Evolutionary conservation across 1,140 invertebrate species (phyloP).

Genomic region (Eufriesea mexicana): DNA sequence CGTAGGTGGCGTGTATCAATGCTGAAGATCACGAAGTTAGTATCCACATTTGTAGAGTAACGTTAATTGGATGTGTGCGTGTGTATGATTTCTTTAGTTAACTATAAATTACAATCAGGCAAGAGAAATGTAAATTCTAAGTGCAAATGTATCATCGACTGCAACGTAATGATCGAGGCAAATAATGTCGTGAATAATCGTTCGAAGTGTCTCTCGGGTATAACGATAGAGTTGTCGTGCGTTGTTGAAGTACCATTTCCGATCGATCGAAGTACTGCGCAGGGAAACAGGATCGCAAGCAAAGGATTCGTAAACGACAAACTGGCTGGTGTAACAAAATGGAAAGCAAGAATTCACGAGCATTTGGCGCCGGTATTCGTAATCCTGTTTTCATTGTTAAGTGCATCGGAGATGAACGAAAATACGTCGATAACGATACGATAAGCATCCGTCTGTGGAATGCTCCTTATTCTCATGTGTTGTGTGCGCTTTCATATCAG

Average conservation of each 20-base stretch:
- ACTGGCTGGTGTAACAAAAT: not conserved
- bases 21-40: not conserved
- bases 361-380: not conserved
- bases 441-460: not conserved
- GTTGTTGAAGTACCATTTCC: not conserved
- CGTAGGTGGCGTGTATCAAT: conserved; percentile 15
- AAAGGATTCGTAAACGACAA: no score
- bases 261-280: not conserved
- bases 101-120: conserved; percentile 20
- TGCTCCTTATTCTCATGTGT: conserved; percentile 35
- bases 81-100: conserved; percentile 27
- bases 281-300: not conserved
- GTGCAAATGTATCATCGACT: conserved; percentile 1
- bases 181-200: not conserved
- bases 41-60: conserved; percentile 13
- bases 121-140: conserved; percentile 5
- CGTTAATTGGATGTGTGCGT: conserved; percentile 24
- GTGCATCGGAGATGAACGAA: conserved; percentile 23
- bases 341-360: not conserved
- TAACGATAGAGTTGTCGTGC: not conserved
- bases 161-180: not conserved
- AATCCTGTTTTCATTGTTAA: conserved; percentile 34
- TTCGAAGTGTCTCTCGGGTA: not conserved
- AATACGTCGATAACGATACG: not conserved
- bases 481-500: conserved; percentile 53